phyloP scores from a whole-genome alignment of 2,888 invertebrate species.

The Lacanobia oleracea region DNA sequence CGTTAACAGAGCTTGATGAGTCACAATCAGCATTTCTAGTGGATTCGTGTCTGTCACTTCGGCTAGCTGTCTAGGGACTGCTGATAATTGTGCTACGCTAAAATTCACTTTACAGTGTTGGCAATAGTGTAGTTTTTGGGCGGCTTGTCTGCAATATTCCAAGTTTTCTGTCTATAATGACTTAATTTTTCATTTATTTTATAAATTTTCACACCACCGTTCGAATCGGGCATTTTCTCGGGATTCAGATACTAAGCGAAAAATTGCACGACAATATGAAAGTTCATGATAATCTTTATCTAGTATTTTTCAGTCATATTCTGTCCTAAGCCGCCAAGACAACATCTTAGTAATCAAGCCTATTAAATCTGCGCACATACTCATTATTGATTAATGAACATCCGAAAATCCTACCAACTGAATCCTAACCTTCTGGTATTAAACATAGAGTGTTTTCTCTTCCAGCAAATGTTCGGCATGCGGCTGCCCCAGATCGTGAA shows the following conservation, averaged over 20 bases:
- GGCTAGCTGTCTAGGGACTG: slow-evolving; percentile 11
- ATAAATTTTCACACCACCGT: too few species aligned
- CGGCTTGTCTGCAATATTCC: neutral
- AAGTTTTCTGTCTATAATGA: too few species aligned
- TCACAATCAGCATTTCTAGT: slow-evolving; percentile 49
- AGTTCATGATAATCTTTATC: neutral
- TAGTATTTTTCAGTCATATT: neutral
- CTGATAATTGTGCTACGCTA: neutral
- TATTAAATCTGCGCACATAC: slow-evolving; percentile 24
- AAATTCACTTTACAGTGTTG: neutral
- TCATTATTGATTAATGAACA: slow-evolving; percentile 43
- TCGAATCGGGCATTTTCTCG: too few species aligned
- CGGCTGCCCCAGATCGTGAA: slow-evolving; percentile 77
- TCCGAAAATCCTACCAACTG: slow-evolving; percentile 13
- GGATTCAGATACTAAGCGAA: too few species aligned
- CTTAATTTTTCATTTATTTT: neutral
- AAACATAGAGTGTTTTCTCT: slow-evolving; percentile 29
- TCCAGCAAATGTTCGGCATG: slow-evolving; percentile 58
- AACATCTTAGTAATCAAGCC: neutral
- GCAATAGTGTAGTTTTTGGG: neutral
- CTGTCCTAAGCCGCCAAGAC: neutral
- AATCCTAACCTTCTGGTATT: slow-evolving; percentile 9
- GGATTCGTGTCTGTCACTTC: slow-evolving; percentile 34
- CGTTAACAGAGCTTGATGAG: slow-evolving; percentile 44
- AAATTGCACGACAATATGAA: too few species aligned